Conservation (phyloP, 2,797 vertebrate genomes). For the Chelon auratus region DNA sequence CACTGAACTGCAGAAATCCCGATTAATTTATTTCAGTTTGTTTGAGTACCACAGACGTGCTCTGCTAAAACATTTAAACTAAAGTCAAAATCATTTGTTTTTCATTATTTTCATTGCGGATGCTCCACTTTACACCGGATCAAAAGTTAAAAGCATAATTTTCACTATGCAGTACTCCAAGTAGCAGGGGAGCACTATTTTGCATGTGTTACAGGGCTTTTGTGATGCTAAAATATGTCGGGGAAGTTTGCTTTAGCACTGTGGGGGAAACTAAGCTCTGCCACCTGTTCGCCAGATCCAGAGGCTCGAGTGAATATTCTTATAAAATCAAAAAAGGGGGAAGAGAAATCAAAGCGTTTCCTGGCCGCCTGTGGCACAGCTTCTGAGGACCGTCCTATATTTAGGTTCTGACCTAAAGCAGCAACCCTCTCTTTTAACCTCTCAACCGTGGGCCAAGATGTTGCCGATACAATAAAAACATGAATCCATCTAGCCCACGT, state of each 20-base stretch:
- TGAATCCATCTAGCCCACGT: conserved; percentile 47
- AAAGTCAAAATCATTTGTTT: not conserved
- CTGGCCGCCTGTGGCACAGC: conserved; percentile 85
- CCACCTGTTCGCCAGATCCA: conserved; percentile 88
- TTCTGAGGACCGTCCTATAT: conserved; percentile 86
- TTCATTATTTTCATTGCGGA: not conserved
- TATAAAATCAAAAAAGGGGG: conserved; percentile 79
- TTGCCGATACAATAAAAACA: conserved; percentile 73
- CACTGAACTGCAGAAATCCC: conserved; percentile 19
- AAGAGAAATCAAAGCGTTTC: conserved; percentile 86
- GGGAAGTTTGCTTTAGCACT: conserved; percentile 81
- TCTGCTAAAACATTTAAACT: conserved; percentile 25
- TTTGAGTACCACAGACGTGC: conserved; percentile 7
- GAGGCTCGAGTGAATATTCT: conserved; percentile 85
- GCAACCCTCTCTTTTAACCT: conserved; percentile 74
- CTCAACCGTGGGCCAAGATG: conserved; percentile 79
- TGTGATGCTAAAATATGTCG: conserved; percentile 82
- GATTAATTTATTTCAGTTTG: conserved; percentile 30
- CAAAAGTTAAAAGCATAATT: conserved; percentile 21
- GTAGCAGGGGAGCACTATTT: conserved; percentile 41
- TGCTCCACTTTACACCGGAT: conserved; percentile 7
- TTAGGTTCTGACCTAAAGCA: conserved; percentile 83
- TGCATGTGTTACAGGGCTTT: conserved; percentile 69
- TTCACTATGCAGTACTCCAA: conserved; percentile 5
- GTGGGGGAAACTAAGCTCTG: conserved; percentile 78